Percentiles rank a stretch among this genome's conserved stretches.
Conservation (phyloP, 2,888 invertebrate species). For the Epinotia bilunana region DNA sequence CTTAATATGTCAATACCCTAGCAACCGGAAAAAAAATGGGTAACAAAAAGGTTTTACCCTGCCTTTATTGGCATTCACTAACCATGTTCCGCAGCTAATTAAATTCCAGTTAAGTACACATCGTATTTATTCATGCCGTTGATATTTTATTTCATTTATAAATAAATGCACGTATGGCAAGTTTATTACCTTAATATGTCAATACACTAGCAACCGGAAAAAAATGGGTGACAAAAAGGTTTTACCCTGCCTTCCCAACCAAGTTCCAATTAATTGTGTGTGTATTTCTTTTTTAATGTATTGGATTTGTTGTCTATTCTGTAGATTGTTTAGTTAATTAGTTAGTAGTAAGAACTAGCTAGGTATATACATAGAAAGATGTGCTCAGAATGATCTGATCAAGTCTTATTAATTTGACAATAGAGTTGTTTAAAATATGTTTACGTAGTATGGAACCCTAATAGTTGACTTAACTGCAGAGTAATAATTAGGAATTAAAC, state of each 20-base stretch:
- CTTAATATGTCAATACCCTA: background rate
- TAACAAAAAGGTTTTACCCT: background rate
- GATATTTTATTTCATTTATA: background rate
- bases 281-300: too few species aligned
- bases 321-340: too few species aligned
- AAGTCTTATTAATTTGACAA: background rate
- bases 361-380: background rate
- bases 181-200: background rate
- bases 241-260: too few species aligned
- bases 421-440: background rate
- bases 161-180: background rate
- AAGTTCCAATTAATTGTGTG: too few species aligned
- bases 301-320: too few species aligned
- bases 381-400: background rate
- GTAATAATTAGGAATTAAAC: background rate
- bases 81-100: background rate
- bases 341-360: too few species aligned
- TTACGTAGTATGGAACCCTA: background rate
- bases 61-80: too few species aligned
- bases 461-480: background rate
- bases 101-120: constrained; percentile 3
- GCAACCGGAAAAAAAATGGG: background rate
- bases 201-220: background rate
- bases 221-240: background rate
- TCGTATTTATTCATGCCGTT: constrained; percentile 15